Evolutionary conservation across 2,113 vertebrate genomes (phyloP).

Genomic region (Halcyon senegalensis): DNA sequence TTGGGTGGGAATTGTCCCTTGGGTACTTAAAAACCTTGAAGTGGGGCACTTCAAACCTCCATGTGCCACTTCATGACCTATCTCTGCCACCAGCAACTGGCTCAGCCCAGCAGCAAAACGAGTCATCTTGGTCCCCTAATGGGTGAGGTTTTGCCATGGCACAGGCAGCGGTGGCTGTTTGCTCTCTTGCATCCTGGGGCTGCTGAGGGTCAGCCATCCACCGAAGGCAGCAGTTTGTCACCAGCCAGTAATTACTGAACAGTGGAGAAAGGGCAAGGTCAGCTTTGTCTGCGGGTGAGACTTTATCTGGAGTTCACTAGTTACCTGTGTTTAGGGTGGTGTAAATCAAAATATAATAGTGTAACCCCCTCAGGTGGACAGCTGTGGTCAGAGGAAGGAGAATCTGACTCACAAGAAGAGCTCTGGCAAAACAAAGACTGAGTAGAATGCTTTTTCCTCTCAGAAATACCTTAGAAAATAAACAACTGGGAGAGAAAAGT

Average conservation of each 20-base stretch:
- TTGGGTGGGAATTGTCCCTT: not conserved
- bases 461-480: not conserved
- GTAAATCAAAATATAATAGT: not conserved
- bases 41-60: not conserved
- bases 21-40: no score
- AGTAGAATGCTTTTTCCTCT: not conserved
- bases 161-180: not conserved
- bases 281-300: not conserved
- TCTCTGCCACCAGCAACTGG: not conserved
- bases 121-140: not conserved
- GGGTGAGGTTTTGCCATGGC: not conserved
- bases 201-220: not conserved
- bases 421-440: not conserved
- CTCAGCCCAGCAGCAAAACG: not conserved
- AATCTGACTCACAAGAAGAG: not conserved
- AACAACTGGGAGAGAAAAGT: not conserved
- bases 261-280: not conserved
- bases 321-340: not conserved
- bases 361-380: not conserved
- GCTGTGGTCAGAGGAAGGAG: not conserved
- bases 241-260: not conserved
- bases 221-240: not conserved
- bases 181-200: accelerated
- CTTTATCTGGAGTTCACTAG: not conserved
- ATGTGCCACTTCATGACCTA: accelerated